Evolutionary conservation across 2,797 vertebrate species (phyloP).

Genomic region (Emydoidea blandingii): DNA sequence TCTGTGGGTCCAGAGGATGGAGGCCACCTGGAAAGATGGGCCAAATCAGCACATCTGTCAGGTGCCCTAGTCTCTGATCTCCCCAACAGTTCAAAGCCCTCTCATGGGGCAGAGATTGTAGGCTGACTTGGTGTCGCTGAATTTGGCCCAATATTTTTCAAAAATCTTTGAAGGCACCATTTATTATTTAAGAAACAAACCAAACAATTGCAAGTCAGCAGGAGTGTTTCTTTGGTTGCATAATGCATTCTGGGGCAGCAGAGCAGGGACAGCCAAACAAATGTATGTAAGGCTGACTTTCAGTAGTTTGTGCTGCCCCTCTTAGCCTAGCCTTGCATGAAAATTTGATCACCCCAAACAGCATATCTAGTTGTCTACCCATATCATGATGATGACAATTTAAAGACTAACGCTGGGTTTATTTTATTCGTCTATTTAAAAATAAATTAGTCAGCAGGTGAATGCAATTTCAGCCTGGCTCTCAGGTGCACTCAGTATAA

Average conservation of each 20-base stretch:
- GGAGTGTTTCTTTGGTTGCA: neutral
- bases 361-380: neutral
- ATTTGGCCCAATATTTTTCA: neutral
- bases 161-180: accelerated
- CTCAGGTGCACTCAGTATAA: neutral
- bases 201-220: accelerated
- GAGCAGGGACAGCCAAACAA: too few relatives aligned
- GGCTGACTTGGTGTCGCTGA: neutral
- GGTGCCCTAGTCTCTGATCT: neutral
- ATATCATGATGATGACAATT: neutral
- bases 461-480: neutral
- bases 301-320: neutral
- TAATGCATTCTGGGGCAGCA: neutral
- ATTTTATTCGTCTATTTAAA: neutral
- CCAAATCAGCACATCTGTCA: neutral
- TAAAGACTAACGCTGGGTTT: neutral
- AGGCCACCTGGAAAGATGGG: neutral
- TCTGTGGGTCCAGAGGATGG: neutral
- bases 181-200: neutral
- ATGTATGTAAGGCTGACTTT: neutral
- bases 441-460: neutral
- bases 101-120: accelerated
- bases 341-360: neutral
- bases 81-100: neutral
- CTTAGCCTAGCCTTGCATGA: neutral